Conservation (phyloP, 1,140 invertebrate species). For the Ladona fulva region DNA sequence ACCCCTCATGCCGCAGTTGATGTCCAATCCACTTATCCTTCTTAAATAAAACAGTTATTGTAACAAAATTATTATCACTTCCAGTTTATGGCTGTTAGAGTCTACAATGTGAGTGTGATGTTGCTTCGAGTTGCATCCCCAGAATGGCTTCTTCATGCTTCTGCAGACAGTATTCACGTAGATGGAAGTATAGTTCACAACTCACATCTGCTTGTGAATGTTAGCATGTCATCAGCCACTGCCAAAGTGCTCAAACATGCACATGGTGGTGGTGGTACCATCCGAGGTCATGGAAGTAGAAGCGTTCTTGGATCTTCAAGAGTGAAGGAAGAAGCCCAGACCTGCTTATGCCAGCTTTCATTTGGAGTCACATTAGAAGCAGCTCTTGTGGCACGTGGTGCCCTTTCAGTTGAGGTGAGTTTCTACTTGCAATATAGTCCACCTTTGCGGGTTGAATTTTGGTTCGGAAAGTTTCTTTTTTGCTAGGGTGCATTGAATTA, state of each 20-base stretch:
- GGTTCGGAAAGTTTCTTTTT: too few relatives aligned
- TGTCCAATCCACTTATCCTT: too few relatives aligned
- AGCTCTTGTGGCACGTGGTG: constrained; percentile 61
- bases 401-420: constrained; percentile 63
- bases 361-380: constrained; percentile 66
- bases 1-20: too few relatives aligned
- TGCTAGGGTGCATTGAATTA: too few relatives aligned
- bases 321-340: constrained; percentile 27
- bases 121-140: constrained; percentile 51
- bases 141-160: constrained; percentile 65
- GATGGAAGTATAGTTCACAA: constrained; percentile 66
- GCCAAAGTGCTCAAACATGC: constrained; percentile 39
- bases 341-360: constrained; percentile 56
- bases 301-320: constrained; percentile 34
- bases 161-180: constrained; percentile 62
- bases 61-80: constrained; percentile 27
- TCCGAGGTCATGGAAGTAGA: not conserved
- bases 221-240: constrained; percentile 26
- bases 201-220: constrained; percentile 56
- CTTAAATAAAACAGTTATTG: too few relatives aligned
- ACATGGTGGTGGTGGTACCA: not conserved
- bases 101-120: constrained; percentile 70
- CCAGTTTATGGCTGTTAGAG: constrained; percentile 73
- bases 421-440: too few relatives aligned
- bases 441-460: too few relatives aligned